A percentile compares a stretch with the other conserved stretches of the same genome.
Conservation (phyloP, 2,888 invertebrate species). For the Drosophila longiperda region DNA sequence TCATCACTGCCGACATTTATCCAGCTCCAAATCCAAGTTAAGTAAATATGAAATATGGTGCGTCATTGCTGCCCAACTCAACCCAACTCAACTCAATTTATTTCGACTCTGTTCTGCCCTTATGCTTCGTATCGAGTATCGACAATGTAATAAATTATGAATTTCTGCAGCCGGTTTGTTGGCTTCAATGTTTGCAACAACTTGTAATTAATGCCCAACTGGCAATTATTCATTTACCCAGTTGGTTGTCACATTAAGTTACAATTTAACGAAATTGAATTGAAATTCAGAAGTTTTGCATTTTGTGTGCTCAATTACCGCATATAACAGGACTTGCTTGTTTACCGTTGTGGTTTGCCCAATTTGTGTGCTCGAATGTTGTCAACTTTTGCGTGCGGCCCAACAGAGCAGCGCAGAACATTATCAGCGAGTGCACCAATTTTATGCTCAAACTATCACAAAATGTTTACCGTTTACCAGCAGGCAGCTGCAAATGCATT, state of each 20-base stretch:
- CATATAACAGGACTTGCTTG: neutral
- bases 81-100: neutral
- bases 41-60: slow-evolving; percentile 30
- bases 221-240: neutral
- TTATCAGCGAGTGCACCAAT: slow-evolving; percentile 25
- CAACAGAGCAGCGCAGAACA: neutral
- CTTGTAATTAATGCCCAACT: slow-evolving; percentile 24
- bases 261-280: neutral
- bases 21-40: neutral
- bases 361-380: neutral
- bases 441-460: slow-evolving; percentile 53
- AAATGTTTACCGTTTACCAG: slow-evolving; percentile 43
- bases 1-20: neutral
- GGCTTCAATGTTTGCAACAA: slow-evolving; percentile 22
- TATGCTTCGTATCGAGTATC: slow-evolving; percentile 21
- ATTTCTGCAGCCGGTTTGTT: slow-evolving; percentile 17
- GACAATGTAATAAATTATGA: slow-evolving; percentile 61
- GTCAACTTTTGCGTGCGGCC: neutral
- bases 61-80: neutral
- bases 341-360: neutral
- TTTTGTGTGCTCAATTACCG: neutral
- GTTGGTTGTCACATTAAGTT: neutral
- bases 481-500: slow-evolving; percentile 21
- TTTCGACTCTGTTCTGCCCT: neutral
- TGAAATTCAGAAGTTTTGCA: neutral